These are phyloP conservation scores for Circaetus gallicus DNA, from an alignment of 2,113 vertebrate genomes.

Conservation along the genomic window DNA sequence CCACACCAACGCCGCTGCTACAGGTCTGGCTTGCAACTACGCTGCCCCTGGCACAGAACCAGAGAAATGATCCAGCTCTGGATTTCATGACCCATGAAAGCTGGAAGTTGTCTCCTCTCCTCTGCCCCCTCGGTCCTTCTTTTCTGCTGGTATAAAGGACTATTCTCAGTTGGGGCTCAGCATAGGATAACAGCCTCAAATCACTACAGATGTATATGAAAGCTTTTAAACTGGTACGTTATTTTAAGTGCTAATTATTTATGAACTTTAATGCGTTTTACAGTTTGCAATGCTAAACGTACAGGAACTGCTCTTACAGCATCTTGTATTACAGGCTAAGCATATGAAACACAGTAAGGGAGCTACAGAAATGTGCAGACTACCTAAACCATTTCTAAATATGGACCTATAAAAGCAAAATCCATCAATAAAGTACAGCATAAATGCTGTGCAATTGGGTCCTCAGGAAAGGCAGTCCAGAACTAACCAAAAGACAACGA, in stretches of 20 bases:
- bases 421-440: background rate
- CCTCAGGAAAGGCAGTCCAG: background rate
- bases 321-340: background rate
- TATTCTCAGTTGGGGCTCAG: background rate
- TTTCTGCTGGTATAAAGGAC: background rate
- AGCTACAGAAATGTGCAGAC: background rate
- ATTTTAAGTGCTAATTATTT: background rate
- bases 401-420: background rate
- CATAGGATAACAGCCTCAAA: background rate
- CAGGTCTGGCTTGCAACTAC: background rate
- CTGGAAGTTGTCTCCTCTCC: background rate
- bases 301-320: background rate
- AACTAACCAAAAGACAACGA: background rate
- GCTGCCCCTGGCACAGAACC: background rate
- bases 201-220: background rate
- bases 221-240: background rate
- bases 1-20: background rate
- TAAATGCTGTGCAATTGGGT: rapidly evolving
- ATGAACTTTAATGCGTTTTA: background rate
- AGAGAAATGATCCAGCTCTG: background rate
- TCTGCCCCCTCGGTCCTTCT: background rate
- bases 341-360: background rate
- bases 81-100: background rate
- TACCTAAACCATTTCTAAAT: background rate
- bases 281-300: background rate